Conservation (phyloP, 2,888 invertebrate genomes). For the Epistrophe grossulariae region DNA sequence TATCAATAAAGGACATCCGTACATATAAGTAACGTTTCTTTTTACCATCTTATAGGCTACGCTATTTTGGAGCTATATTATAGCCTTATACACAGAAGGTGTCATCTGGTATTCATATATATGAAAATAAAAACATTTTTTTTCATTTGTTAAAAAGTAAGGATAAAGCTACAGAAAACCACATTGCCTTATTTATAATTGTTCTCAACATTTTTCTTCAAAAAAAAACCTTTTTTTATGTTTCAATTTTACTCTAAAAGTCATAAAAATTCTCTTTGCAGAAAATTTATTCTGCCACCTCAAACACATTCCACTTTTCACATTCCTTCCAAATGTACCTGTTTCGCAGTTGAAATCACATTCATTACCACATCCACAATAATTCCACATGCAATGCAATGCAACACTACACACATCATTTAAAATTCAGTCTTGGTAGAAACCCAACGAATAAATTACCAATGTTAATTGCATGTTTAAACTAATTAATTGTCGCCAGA, state of each 20-base stretch:
- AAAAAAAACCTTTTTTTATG: background rate
- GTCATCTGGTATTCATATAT: no score
- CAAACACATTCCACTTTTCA: slow-evolving; percentile 11
- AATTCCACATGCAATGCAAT: background rate
- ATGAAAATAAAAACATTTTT: no score
- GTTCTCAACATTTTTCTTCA: no score
- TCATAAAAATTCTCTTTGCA: slow-evolving; percentile 4
- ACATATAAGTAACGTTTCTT: no score
- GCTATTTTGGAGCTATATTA: no score
- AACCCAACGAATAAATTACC: slow-evolving; percentile 58
- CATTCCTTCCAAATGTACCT: slow-evolving; percentile 26
- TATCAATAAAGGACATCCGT: no score
- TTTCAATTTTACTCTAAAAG: background rate
- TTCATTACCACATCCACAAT: slow-evolving; percentile 21
- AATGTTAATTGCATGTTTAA: slow-evolving; percentile 65
- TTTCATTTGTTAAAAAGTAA: no score
- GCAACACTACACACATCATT: slow-evolving; percentile 26
- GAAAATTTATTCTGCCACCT: slow-evolving; percentile 27
- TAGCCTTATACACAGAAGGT: no score
- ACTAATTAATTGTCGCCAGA: slow-evolving; percentile 67
- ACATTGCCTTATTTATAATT: no score
- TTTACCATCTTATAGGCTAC: no score
- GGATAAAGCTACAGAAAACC: no score
- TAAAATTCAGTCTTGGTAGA: slow-evolving; percentile 42
- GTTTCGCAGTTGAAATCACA: slow-evolving; percentile 32